phyloP scores from a whole-genome alignment of 1,140 invertebrate genomes.

The Eurosta solidaginis region DNA sequence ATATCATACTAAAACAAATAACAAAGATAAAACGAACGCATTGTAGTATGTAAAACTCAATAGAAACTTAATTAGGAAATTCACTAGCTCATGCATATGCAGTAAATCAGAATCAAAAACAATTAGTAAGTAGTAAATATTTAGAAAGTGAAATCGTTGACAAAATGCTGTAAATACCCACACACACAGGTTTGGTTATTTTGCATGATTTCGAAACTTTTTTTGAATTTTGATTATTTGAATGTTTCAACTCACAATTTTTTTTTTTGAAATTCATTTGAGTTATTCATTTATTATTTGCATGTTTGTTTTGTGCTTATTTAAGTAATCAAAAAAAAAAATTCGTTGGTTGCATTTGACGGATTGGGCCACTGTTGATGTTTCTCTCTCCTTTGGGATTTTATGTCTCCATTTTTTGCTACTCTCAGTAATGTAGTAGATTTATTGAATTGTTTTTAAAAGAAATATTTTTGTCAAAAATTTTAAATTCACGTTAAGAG shows the following conservation, averaged over 20 bases:
- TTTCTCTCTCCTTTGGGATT: no score
- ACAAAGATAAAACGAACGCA: not conserved
- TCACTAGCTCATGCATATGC: not conserved
- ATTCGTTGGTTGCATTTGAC: not conserved
- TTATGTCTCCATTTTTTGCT: no score
- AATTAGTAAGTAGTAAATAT: not conserved
- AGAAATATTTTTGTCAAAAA: no score
- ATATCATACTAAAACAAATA: not conserved
- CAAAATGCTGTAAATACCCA: not conserved
- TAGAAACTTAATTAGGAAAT: not conserved
- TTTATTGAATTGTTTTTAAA: no score
- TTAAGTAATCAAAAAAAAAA: not conserved
- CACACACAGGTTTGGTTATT: no score
- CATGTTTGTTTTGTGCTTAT: not conserved
- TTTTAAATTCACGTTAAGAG: no score
- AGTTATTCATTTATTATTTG: not conserved
- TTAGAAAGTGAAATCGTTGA: not conserved
- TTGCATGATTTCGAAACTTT: not conserved
- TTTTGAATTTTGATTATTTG: not conserved
- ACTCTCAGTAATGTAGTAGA: no score
- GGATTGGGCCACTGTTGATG: no score
- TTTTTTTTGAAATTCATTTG: not conserved
- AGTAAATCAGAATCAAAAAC: not conserved
- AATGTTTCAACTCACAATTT: not conserved
- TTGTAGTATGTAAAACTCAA: not conserved